Evolutionary conservation across 2,113 vertebrate genomes (phyloP), one percentile per base, ranked within the genome.

Genomic region (Scophthalmus maximus): DNA sequence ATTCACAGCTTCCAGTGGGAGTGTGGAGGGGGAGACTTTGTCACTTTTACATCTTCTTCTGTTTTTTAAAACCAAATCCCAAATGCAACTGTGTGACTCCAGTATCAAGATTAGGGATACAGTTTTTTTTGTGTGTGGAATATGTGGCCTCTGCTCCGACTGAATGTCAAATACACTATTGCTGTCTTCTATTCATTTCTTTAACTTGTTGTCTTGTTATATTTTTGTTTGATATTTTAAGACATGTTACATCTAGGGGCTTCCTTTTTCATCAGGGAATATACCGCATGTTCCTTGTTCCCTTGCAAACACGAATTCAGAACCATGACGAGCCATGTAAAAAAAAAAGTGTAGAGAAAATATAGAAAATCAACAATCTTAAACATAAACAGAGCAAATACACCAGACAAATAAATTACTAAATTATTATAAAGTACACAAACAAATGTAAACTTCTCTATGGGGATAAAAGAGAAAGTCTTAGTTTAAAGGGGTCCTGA

Each of bases 1-100:
- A 55, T 84, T 71, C 81, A 76, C 82, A 53, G 82, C 52, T 73
- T 58, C 12, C 55, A 56, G 49, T 1, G 57, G 56, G 49, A 68
- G 62, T 7, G 49, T 18, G 47, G 22, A 59, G 3, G 27, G 47
- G 50, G 23, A 46, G 26, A 8, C 46, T 44, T 55, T 10, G 62
- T 70, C 38, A 36, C 34, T 40, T 53, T n/a, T 40, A 23, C 34
- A 20, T 23, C 49, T 76, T 68, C 23, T n/a, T n/a, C n/a, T n/a
- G n/a, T n/a, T n/a, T n/a, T n/a, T n/a, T n/a, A n/a, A n/a, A n/a
- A n/a, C n/a, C n/a, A n/a, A n/a, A 26, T 12, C 14, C 7, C 2
- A 15, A 40, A 15, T 40, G 14, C 11, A 40, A 2, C 2, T 40
- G 5, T 40, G 15, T 34, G 32, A 9, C 32, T 34, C n/a, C n/a